Conservation (phyloP, 1,140 invertebrate species). For the Zaprionus ornatus region DNA sequence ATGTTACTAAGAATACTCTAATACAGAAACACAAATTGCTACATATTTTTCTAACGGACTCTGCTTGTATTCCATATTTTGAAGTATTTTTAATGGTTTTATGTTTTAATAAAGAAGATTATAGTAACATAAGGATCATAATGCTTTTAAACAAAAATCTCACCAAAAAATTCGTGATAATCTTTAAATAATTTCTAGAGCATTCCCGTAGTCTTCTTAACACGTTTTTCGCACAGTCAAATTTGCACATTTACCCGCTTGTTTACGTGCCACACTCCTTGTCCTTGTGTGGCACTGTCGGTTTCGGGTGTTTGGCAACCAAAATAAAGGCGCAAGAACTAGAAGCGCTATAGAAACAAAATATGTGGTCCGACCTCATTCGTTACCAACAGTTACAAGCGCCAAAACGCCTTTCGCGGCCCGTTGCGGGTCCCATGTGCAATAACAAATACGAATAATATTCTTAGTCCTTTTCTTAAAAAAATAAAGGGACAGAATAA, state of each 20-base stretch:
- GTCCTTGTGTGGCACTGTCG: constrained; percentile 39
- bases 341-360: constrained; percentile 58
- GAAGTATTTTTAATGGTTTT: too few species aligned
- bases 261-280: constrained; percentile 43
- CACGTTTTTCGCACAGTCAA: constrained; percentile 4
- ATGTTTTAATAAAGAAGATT: too few species aligned
- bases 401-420: constrained; percentile 60
- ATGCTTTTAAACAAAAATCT: too few species aligned
- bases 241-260: constrained; percentile 47
- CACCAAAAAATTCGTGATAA: neutral
- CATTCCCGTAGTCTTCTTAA: neutral
- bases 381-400: constrained; percentile 78
- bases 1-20: neutral
- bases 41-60: too few species aligned
- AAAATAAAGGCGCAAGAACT: constrained; percentile 61
- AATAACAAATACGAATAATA: constrained; percentile 23
- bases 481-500: neutral
- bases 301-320: constrained; percentile 74
- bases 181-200: constrained; percentile 2
- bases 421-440: constrained; percentile 37
- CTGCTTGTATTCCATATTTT: too few species aligned
- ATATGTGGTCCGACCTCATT: constrained; percentile 71
- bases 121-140: too few species aligned
- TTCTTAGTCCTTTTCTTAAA: constrained; percentile 11
- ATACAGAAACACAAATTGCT: too few species aligned